A percentile compares a stretch with the other conserved stretches of the same genome.
Conservation (phyloP, 2,113 vertebrate species). For the Oceanodroma tethys region DNA sequence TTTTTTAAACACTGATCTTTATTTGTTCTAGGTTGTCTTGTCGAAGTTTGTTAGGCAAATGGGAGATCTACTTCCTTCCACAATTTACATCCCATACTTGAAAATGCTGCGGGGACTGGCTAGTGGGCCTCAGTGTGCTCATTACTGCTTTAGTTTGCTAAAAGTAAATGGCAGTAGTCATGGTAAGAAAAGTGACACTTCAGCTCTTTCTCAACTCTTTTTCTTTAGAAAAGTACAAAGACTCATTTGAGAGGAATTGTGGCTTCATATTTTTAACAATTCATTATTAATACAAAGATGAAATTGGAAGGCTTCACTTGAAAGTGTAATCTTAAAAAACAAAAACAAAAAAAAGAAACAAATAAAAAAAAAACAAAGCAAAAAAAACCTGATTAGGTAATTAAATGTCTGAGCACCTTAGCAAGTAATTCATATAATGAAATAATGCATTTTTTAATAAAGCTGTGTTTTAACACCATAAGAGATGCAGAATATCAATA, state of each 20-base stretch:
- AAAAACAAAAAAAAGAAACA: background rate
- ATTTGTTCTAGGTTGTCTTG: slow-evolving; percentile 86
- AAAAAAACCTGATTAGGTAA: background rate
- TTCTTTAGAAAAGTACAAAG: background rate
- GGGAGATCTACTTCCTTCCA: slow-evolving; percentile 93
- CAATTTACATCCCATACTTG: slow-evolving; percentile 93
- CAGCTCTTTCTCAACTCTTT: background rate
- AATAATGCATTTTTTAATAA: background rate
- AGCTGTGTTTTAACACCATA: background rate
- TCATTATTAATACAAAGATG: background rate
- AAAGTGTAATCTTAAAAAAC: background rate
- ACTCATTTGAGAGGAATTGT: background rate
- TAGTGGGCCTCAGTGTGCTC: slow-evolving; percentile 91
- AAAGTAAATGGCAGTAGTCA: slow-evolving; percentile 94
- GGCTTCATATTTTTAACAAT: background rate
- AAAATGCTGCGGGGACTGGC: slow-evolving; percentile 93
- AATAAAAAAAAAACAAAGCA: background rate
- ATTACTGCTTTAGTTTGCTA: slow-evolving; percentile 97
- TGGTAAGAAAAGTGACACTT: slow-evolving; percentile 75
- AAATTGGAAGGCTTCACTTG: background rate
- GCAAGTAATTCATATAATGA: background rate
- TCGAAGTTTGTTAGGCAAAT: slow-evolving; percentile 99
- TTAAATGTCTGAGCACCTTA: background rate
- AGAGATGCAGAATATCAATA: background rate
- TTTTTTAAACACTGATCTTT: background rate